Base-by-base conservation (phyloP, 64 coral and sea anemone species). In the Astreopora myriophthalma region DNA sequence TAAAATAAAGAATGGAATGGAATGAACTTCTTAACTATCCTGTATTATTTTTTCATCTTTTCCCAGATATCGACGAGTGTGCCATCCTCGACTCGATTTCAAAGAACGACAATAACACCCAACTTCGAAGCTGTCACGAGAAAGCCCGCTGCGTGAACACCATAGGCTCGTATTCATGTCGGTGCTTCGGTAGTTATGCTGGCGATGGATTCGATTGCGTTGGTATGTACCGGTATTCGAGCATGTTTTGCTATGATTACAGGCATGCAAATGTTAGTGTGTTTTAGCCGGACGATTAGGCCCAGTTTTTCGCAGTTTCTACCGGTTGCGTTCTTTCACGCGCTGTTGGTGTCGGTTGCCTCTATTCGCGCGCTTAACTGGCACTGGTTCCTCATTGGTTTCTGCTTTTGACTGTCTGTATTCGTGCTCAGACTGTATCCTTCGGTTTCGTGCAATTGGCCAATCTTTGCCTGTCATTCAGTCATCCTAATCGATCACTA, bases 131-230 rank as follows among this genome's bases (percentile, higher is more conserved):
- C 20, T 92, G 90, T 63, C 60, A 92, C 57, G 58, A 86, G 28
- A 84, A 92, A 66, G 90, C 90, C 8, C 57, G 52, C 25, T 92
- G 90, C 27, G 27, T 86, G 12, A 92, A 92, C 69, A 92, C 80
- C 48, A n/a, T 65, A 2, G 90, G 90, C 52, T 73, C 79, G 8
- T 92, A 86, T 25, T 52, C 44, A 30, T 92, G 90, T 49, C 48
- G 66, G 52, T 92, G 90, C 27, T 49, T 1, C 20, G 29, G 37
- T 33, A 80, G 90, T 42, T 92, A 85, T 38, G 36, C 31, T 80
- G 90, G 90, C 10, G 76, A 92, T 26, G 90, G 90, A 25, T 74
- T 35, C 7, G 12, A 33, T 13, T 83, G 79, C 22, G 34, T 64
- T 39, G 79, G 79, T 83, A 83, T 0, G 74, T 33, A 69, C 22